phyloP scores from a whole-genome alignment of 2,113 vertebrate genomes.

The Indicator maculatus region DNA sequence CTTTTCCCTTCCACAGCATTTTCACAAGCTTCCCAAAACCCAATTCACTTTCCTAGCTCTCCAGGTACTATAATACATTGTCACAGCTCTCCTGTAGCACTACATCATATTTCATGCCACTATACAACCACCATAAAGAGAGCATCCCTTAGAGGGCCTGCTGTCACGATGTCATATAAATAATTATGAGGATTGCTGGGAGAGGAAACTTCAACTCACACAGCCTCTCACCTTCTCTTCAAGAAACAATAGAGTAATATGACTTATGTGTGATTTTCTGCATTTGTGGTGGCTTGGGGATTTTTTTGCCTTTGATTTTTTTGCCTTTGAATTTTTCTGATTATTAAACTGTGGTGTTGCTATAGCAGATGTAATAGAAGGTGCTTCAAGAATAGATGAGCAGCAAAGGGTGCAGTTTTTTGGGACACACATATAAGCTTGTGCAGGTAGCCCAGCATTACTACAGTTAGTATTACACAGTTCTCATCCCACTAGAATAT shows the following conservation, averaged over 20 bases:
- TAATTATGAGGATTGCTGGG: background rate
- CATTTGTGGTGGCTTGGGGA: background rate
- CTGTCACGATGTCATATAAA: conserved; percentile 2
- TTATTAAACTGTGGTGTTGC: background rate
- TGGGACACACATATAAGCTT: background rate
- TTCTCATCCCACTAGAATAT: conserved; percentile 35
- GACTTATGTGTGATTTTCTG: background rate
- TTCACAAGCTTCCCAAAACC: background rate
- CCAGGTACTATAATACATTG: background rate
- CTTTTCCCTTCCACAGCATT: background rate
- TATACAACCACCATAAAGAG: background rate
- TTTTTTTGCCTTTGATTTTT: background rate
- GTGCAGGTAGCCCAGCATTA: background rate
- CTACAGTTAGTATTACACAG: background rate
- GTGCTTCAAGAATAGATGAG: conserved; percentile 11
- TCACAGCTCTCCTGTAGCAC: background rate
- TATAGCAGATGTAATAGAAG: background rate
- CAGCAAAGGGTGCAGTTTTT: background rate
- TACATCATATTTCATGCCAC: background rate
- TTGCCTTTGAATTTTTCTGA: background rate
- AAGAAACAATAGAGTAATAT: background rate
- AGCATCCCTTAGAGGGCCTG: background rate
- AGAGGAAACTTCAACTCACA: background rate
- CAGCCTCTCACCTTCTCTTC: background rate
- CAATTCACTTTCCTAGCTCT: background rate